Conservation (phyloP, 2,797 vertebrate species). For the Sebastes oblongus region DNA sequence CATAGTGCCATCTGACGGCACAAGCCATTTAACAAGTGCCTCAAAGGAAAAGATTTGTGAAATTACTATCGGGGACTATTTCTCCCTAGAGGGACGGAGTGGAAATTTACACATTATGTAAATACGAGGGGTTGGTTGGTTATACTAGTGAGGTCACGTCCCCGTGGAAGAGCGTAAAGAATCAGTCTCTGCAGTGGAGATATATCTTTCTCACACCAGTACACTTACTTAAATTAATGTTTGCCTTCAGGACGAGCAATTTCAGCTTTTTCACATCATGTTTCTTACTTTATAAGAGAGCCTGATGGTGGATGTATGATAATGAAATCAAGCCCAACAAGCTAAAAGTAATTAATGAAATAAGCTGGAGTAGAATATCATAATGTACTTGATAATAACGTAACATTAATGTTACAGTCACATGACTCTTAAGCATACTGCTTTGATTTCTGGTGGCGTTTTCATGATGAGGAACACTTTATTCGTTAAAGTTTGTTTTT, state of each 20-base stretch:
- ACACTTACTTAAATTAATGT: neutral
- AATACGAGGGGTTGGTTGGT: conserved; percentile 2
- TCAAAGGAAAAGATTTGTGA: conserved; percentile 41
- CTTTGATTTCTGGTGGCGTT: neutral
- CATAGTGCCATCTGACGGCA: conserved; percentile 69
- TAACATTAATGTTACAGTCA: neutral
- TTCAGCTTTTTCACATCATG: neutral
- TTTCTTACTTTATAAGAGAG: neutral
- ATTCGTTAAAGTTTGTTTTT: too few species aligned
- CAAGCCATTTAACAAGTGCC: conserved; percentile 22
- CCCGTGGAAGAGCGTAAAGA: neutral
- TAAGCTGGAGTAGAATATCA: neutral
- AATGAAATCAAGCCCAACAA: neutral
- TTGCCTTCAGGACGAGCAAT: neutral
- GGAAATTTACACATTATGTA: conserved; percentile 20
- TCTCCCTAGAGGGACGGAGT: neutral
- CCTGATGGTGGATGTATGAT: neutral
- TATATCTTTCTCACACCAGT: neutral
- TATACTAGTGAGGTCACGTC: neutral
- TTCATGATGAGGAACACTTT: neutral
- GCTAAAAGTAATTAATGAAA: neutral
- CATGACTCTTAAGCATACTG: neutral
- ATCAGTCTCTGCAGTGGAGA: neutral
- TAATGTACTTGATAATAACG: neutral
- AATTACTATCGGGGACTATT: conserved; percentile 1